Evolutionary conservation across 2,888 invertebrate genomes (phyloP).

Genomic region (Tipula unca): DNA sequence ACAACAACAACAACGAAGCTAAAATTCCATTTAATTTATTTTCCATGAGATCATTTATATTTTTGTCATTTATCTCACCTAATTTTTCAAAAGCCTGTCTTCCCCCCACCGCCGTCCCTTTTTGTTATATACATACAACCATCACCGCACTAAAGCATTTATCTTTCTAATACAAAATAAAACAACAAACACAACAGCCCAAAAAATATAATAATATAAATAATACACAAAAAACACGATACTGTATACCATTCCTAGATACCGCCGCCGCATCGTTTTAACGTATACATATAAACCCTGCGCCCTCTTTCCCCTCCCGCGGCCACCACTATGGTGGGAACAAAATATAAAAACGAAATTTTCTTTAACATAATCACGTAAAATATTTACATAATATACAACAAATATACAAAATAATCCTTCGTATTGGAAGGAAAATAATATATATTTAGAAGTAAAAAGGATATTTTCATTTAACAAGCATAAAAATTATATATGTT

Average conservation of each 20-base stretch:
- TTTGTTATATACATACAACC: background rate
- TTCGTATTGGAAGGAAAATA: background rate
- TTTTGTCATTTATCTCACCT: conserved; percentile 14
- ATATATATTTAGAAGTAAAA: background rate
- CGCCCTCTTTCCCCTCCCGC: background rate
- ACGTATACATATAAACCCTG: background rate
- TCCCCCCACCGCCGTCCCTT: background rate
- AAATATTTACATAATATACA: background rate
- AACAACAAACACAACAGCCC: background rate
- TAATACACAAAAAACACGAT: background rate
- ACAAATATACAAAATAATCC: background rate
- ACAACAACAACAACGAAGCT: background rate
- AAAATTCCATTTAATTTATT: conserved; percentile 8
- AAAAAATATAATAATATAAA: background rate
- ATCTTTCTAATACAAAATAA: background rate
- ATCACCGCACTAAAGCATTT: background rate
- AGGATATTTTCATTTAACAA: background rate
- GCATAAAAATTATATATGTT: background rate
- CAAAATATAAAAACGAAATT: background rate
- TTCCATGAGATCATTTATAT: conserved; percentile 14
- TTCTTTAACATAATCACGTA: background rate
- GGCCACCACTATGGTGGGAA: background rate
- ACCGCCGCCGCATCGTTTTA: background rate
- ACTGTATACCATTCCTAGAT: background rate
- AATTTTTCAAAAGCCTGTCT: background rate